phyloP scores from a whole-genome alignment of 53 echinoderm and acorn worm genomes.

The Paracentrotus lividus region DNA sequence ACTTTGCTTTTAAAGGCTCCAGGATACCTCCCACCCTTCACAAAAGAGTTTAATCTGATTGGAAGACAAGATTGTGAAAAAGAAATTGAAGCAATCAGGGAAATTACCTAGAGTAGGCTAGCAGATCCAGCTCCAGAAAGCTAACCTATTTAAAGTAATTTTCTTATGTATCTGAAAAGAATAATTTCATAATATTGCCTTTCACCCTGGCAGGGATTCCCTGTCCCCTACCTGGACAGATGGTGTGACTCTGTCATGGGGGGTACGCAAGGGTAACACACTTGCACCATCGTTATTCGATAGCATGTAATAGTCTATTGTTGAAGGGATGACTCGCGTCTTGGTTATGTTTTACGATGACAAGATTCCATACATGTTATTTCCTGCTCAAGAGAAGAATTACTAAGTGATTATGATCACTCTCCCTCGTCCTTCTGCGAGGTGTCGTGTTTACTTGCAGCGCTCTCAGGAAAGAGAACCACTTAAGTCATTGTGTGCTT shows the following conservation, averaged over 20 bases:
- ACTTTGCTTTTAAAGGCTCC: neutral
- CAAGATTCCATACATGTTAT: slow-evolving; percentile 21
- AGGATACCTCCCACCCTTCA: too few relatives aligned
- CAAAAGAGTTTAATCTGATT: too few relatives aligned
- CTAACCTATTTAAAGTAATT: too few relatives aligned
- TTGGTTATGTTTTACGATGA: neutral
- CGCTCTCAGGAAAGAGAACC: neutral
- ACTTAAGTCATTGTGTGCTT: slow-evolving; percentile 4
- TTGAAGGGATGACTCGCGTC: neutral
- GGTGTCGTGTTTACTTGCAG: neutral
- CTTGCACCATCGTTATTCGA: neutral
- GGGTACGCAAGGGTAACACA: neutral
- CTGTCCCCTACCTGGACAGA: neutral
- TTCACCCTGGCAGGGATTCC: neutral
- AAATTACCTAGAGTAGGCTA: too few relatives aligned
- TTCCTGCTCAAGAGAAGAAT: neutral
- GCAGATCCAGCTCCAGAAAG: too few relatives aligned
- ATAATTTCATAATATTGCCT: too few relatives aligned
- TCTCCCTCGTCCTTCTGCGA: neutral
- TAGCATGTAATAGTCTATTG: neutral
- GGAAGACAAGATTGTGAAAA: too few relatives aligned
- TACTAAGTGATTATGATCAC: slow-evolving; percentile 20
- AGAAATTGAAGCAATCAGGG: too few relatives aligned
- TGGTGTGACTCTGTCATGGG: neutral
- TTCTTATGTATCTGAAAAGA: too few relatives aligned